phyloP scores from a whole-genome alignment of 2,113 vertebrate species.

The Picathartes gymnocephalus region DNA sequence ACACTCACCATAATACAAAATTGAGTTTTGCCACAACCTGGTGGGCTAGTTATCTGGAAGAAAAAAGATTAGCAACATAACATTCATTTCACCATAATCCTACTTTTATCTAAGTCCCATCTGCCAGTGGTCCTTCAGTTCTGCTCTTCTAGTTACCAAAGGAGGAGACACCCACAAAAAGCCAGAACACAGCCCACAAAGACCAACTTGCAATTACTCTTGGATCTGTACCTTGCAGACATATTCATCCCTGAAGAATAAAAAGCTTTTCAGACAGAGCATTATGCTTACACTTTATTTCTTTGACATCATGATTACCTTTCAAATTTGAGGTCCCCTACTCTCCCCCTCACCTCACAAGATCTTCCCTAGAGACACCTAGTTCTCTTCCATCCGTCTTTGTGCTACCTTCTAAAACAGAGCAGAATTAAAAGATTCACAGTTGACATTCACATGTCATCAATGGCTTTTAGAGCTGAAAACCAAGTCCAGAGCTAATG shows the following conservation, averaged over 20 bases:
- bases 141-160: background rate
- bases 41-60: slow-evolving; percentile 80
- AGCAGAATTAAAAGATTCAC: background rate
- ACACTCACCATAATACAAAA: slow-evolving; percentile 84
- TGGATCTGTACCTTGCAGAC: background rate
- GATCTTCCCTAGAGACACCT: background rate
- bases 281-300: background rate
- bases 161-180: background rate
- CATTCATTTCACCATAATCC: background rate
- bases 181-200: background rate
- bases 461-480: background rate
- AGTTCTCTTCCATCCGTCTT: background rate
- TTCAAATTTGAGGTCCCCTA: background rate
- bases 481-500: background rate
- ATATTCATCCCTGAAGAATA: background rate
- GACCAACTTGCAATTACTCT: background rate
- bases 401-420: background rate
- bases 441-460: background rate
- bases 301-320: background rate
- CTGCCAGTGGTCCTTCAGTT: background rate
- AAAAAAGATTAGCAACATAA: background rate
- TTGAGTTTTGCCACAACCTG: slow-evolving; percentile 86
- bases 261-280: background rate
- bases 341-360: background rate
- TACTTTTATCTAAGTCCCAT: background rate